Percentiles rank a stretch among this genome's conserved stretches.
phyloP scores from a whole-genome alignment of 2,888 invertebrate genomes.

The Euplagia quadripunctaria region DNA sequence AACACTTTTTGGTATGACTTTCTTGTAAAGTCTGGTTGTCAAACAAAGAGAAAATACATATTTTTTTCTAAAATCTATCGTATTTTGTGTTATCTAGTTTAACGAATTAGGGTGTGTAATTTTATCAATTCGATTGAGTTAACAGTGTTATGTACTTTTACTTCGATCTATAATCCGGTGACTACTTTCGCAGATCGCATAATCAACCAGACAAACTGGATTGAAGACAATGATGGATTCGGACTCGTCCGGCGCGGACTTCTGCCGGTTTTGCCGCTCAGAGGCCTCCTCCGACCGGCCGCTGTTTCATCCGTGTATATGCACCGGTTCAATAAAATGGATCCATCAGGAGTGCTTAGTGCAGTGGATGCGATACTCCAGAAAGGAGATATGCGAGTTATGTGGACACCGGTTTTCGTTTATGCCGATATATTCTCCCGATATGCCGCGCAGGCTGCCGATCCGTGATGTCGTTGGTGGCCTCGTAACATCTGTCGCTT shows the following conservation, averaged over 20 bases:
- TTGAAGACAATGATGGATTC: constrained; percentile 82
- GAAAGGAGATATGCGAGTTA: constrained; percentile 99
- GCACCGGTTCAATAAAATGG: constrained; percentile 99
- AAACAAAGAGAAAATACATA: constrained; percentile 70
- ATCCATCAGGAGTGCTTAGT: constrained; percentile 99
- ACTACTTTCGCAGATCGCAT: constrained; percentile 74
- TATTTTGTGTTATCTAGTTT: constrained; percentile 61
- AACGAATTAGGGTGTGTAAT: constrained; percentile 60
- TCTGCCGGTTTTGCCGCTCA: constrained; percentile 99
- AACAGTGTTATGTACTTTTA: constrained; percentile 27
- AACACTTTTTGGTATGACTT: constrained; percentile 55
- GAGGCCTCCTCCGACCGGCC: constrained; percentile 97
- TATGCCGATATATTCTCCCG: constrained; percentile 99
- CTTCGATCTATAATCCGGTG: constrained; percentile 43
- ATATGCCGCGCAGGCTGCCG: constrained; percentile 99
- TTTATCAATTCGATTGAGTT: constrained; percentile 24
- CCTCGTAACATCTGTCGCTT: constrained; percentile 94
- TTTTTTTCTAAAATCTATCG: constrained; percentile 64
- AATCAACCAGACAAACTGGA: constrained; percentile 80
- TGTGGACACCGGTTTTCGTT: constrained; percentile 99
- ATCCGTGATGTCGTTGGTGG: constrained; percentile 97
- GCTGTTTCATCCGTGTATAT: constrained; percentile 99
- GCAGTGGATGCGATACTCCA: constrained; percentile 99
- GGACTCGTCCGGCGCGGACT: constrained; percentile 91
- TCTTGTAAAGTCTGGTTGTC: constrained; percentile 58